Conservation (phyloP, 2,797 vertebrate genomes). For the Catharus ustulatus region DNA sequence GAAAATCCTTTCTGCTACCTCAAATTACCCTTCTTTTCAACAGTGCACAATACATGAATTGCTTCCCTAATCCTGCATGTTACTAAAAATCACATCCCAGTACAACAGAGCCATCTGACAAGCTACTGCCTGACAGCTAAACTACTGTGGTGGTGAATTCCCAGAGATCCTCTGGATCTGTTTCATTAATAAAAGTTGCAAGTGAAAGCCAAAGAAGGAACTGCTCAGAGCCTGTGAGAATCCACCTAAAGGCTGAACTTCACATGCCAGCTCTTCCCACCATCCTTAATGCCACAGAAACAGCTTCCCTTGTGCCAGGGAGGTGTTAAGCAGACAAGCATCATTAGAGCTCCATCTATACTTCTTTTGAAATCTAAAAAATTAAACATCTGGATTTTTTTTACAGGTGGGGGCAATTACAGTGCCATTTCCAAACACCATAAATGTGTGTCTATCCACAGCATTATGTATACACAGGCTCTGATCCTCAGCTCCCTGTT, state of each 20-base stretch:
- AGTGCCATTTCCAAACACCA: background rate
- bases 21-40: slow-evolving; percentile 68
- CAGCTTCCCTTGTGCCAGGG: background rate
- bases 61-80: slow-evolving; percentile 63
- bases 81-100: slow-evolving; percentile 54
- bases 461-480: background rate
- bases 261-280: background rate
- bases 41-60: slow-evolving; percentile 63
- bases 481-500: slow-evolving; percentile 17
- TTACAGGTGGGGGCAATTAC: slow-evolving; percentile 25
- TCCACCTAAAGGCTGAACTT: background rate
- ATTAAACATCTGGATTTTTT: slow-evolving; percentile 27
- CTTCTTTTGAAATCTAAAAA: slow-evolving; percentile 7
- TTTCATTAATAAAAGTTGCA: slow-evolving; percentile 54
- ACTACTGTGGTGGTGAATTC: slow-evolving; percentile 60
- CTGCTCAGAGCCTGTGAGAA: background rate
- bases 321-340: slow-evolving; percentile 1
- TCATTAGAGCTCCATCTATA: background rate
- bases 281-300: background rate
- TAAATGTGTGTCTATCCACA: background rate
- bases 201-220: slow-evolving; percentile 35
- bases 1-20: slow-evolving; percentile 68
- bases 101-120: slow-evolving; percentile 61
- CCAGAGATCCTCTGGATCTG: slow-evolving; percentile 58
- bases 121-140: slow-evolving; percentile 67